A percentile compares a stretch with the other conserved stretches of the same genome.
These are phyloP conservation scores for Coptotermes formosanus DNA, from an alignment of 1,140 invertebrate genomes.

Conservation along the genomic window DNA sequence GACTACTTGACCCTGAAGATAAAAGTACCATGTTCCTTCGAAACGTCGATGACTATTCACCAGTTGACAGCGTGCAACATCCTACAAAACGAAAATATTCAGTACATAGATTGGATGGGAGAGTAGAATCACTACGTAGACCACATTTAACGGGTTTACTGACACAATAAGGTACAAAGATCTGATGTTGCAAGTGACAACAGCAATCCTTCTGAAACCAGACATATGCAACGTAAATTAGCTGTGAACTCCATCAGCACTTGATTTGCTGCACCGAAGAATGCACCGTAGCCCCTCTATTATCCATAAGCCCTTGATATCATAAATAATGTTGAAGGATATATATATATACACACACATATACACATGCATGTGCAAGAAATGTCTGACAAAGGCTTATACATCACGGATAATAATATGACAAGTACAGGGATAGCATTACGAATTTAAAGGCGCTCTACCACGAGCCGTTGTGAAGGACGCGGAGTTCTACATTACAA, in stretches of 20 bases:
- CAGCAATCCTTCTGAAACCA: not conserved
- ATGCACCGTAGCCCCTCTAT: not conserved
- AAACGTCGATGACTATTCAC: too few relatives aligned
- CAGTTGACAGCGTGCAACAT: too few relatives aligned
- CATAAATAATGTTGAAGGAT: not conserved
- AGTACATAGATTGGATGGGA: too few relatives aligned
- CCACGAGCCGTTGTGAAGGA: not conserved
- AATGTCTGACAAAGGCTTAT: not conserved
- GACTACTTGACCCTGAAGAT: too few relatives aligned
- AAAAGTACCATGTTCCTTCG: too few relatives aligned
- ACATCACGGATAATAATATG: conserved; percentile 12
- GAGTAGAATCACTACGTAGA: too few relatives aligned
- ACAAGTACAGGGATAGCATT: conserved; percentile 9
- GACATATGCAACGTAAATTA: not conserved
- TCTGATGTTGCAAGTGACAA: too few relatives aligned
- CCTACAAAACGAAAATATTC: too few relatives aligned
- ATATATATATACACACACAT: not conserved
- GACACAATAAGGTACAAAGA: too few relatives aligned
- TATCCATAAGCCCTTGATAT: not conserved
- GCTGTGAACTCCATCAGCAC: not conserved
- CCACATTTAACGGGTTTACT: too few relatives aligned
- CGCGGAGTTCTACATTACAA: not conserved
- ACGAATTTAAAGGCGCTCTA: not conserved
- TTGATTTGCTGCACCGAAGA: not conserved
- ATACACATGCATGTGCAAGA: not conserved